Evolutionary conservation across 2,797 vertebrate species (phyloP).

Genomic region (Silurus aristotelis): DNA sequence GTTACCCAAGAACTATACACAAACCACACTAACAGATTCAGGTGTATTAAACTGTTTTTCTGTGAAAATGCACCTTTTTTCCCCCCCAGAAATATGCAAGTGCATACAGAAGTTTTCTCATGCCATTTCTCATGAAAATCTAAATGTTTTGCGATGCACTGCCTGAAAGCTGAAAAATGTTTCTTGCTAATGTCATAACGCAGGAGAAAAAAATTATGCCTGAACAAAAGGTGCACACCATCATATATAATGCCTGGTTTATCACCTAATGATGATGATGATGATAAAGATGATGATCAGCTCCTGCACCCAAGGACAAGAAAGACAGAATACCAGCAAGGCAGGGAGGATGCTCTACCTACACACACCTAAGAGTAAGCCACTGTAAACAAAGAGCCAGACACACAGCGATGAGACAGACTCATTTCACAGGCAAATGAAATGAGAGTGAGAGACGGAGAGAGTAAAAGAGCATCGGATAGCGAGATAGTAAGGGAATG

Average conservation of each 20-base stretch:
- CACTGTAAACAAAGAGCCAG: constrained; percentile 45
- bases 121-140: neutral
- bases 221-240: neutral
- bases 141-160: neutral
- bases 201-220: neutral
- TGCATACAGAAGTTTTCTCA: neutral
- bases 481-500: constrained; percentile 46
- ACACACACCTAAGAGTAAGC: constrained; percentile 27
- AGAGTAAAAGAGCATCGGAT: constrained; percentile 35
- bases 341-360: constrained; percentile 10
- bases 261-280: neutral
- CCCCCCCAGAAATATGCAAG: neutral
- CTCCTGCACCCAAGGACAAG: constrained; percentile 1
- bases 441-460: neutral
- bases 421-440: constrained; percentile 28
- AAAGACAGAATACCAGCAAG: neutral
- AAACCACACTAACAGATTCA: constrained; percentile 17
- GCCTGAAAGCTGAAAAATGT: neutral
- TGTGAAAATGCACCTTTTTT: neutral
- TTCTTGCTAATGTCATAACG: neutral
- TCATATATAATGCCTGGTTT: neutral
- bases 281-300: neutral
- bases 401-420: constrained; percentile 25
- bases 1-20: constrained; percentile 14
- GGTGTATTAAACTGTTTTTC: neutral